Evolutionary conservation across 2,888 invertebrate species (phyloP).

Genomic region (Oxytorus armatus): DNA sequence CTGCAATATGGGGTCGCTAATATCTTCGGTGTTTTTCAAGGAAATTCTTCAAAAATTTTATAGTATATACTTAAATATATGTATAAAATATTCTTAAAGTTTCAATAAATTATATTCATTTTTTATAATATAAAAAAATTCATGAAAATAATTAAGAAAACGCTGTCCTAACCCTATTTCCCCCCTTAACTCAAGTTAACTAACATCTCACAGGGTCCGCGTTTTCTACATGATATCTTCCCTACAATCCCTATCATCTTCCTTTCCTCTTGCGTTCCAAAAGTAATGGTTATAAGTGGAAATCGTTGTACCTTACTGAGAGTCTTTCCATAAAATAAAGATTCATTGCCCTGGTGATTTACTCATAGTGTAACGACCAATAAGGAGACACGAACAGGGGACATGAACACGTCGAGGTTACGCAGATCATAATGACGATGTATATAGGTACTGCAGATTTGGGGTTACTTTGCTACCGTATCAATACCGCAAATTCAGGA

Average conservation of each 20-base stretch:
- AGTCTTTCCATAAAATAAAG: conserved; percentile 60
- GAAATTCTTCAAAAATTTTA: too few species aligned
- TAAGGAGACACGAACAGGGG: too few species aligned
- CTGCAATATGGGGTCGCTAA: too few species aligned
- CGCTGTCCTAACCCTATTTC: too few species aligned
- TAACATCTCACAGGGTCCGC: too few species aligned
- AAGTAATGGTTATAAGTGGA: conserved; percentile 76
- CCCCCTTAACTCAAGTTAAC: too few species aligned
- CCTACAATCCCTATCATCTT: background rate
- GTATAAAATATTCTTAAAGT: too few species aligned
- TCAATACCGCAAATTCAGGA: background rate
- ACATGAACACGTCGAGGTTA: background rate
- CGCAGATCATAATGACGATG: background rate
- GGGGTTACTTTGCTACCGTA: background rate
- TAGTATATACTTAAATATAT: too few species aligned
- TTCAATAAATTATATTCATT: too few species aligned
- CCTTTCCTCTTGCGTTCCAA: conserved; percentile 11
- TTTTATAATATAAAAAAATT: too few species aligned
- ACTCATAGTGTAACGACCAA: background rate
- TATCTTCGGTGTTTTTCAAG: too few species aligned
- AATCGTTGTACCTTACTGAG: conserved; percentile 77
- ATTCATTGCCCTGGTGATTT: conserved; percentile 51
- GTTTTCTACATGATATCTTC: background rate
- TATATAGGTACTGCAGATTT: conserved; percentile 10
- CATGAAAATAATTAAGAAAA: too few species aligned